Evolutionary conservation across 2,113 vertebrate species (phyloP), one percentile per base, ranked within the genome.

Genomic region (Lepus timidus): DNA sequence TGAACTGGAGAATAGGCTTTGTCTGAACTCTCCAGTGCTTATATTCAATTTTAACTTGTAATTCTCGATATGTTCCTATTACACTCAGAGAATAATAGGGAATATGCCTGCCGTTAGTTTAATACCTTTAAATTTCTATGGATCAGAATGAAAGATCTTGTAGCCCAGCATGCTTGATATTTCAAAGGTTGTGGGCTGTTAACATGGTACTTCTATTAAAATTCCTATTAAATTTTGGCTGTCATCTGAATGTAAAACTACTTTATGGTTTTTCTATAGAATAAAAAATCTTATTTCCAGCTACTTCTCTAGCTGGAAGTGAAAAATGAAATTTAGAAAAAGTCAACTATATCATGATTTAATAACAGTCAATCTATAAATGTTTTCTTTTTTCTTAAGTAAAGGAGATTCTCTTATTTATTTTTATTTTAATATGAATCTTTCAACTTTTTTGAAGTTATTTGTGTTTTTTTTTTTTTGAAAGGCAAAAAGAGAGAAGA

Each of bases 11-110:
- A 97, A 83, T 55, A 88, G 82, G 75, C 95, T 97, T 93, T 88
- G 61, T 97, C 44, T 93, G 90, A 92, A 88, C 8, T 85, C 76
- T 88, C 29, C 58, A 58, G 91, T 95, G 95, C 25, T 96, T 75
- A 89, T 82, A 96, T 96, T 97, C 97, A 96, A 94, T 85, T 97
- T 96, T 96, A 96, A 84, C 94, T 78, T 97, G 91, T 93, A 95
- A 96, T 97, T 97, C 95, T 97, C 89, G 94, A 74, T 98, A 85
- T 85, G 95, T 84, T 97, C 95, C 92, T 97, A 82, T 98, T 95
- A 95, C 95, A 95, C 80, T 91, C 71, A 93, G 33, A 90, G 94
- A 97, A 97, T 85, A 95, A 96, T 90, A 93, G 88, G 70, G 91
- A 67, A 16, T 19, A 64, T 90, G 94, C 87, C 95, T 95, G 73